Conservation (phyloP, 2,797 vertebrate species). For the Microtus agrestis region DNA sequence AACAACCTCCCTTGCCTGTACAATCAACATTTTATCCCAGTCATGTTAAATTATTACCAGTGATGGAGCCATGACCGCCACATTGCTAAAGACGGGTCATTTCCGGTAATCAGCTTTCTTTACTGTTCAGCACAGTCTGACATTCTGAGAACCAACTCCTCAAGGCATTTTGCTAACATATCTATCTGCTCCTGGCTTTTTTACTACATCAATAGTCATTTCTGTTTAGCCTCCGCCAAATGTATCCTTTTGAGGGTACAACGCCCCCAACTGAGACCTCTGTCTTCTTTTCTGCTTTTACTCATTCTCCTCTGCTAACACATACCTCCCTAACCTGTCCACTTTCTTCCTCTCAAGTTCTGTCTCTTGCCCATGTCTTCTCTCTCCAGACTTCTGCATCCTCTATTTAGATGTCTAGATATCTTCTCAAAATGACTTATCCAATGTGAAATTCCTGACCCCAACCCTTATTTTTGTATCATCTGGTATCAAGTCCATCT, state of each 20-base stretch:
- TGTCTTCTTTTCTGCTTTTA: neutral
- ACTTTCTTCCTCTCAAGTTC: neutral
- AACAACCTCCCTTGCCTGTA: neutral
- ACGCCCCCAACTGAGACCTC: neutral
- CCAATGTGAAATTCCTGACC: neutral
- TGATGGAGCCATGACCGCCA: neutral
- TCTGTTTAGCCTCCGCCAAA: neutral
- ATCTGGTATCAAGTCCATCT: neutral
- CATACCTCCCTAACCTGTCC: neutral
- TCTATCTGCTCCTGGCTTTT: neutral
- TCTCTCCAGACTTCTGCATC: neutral
- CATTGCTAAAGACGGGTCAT: neutral
- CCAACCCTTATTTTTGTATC: neutral
- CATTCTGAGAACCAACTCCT: neutral
- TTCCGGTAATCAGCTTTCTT: neutral
- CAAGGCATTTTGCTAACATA: neutral
- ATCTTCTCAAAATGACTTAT: constrained; percentile 37
- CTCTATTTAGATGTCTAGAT: neutral
- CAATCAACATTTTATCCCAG: neutral
- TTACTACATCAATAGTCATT: neutral
- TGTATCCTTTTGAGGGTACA: neutral
- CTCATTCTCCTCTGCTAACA: neutral
- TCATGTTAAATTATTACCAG: neutral
- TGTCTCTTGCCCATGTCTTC: neutral
- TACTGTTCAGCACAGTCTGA: neutral